Conservation (phyloP, 2,113 vertebrate species). For the Tauraco erythrolophus region DNA sequence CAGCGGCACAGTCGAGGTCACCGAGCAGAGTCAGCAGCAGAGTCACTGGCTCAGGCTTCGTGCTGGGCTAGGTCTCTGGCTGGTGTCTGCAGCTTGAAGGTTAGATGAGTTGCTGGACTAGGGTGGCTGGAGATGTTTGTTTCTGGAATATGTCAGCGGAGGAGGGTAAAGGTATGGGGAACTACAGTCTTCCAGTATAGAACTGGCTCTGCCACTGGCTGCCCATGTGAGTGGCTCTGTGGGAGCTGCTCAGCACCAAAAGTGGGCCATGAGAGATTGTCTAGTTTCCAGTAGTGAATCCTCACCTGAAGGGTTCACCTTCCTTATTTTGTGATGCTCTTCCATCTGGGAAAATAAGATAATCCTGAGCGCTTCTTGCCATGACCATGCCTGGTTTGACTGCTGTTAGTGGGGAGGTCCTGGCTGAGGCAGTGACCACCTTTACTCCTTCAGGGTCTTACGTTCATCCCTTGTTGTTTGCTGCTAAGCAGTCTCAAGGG, state of each 20-base stretch:
- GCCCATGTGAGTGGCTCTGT: neutral
- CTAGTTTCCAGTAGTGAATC: neutral
- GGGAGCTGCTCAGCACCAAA: neutral
- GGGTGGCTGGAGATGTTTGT: neutral
- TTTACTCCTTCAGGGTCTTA: neutral
- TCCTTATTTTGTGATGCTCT: neutral
- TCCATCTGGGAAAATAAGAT: neutral
- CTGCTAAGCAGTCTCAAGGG: neutral
- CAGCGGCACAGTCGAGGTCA: fast-evolving
- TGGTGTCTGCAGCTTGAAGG: neutral
- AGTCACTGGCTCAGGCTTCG: neutral
- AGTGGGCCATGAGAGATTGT: neutral
- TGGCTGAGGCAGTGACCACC: neutral
- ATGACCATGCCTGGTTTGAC: neutral
- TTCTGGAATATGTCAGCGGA: neutral
- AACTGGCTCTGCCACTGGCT: neutral
- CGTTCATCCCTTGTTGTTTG: neutral
- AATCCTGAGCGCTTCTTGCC: neutral
- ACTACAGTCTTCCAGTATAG: neutral
- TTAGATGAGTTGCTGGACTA: neutral
- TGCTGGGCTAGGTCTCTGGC: fast-evolving
- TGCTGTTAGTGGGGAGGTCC: neutral
- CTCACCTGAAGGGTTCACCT: neutral
- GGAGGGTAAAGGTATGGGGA: neutral
- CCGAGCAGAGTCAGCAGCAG: neutral